Evolutionary conservation across 2,888 invertebrate species (phyloP), one percentile per base, ranked within the genome.

Genomic region (Caenorhabditis plicata): DNA sequence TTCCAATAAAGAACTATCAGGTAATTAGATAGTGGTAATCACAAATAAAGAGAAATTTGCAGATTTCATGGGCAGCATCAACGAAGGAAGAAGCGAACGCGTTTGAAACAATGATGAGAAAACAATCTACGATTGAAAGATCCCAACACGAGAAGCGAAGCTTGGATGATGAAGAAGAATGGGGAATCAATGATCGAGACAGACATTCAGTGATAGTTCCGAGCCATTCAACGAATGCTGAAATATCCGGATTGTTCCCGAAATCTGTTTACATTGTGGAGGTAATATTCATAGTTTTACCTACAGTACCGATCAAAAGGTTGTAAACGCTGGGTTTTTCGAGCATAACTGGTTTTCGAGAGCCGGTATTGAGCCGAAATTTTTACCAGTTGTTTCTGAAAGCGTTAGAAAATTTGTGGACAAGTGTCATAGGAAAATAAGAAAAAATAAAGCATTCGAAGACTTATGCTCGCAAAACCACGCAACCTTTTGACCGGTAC

Each of bases 1-100:
- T 80, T 15, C 80, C 80, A 0, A 73, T 80, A 29, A 75, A 77
- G 25, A 73, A 73, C 43, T 78, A 78, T 57, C 72, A 74, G 57
- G 67, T 74, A 48, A 33, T 8, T 33, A 5, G 33, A 8, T 5
- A 33, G 15, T 33, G 33, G 8, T 9, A 9, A 5, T 36, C 20
- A 11, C 20, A 20, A 29, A 29, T 11, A 29, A n/a, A 15, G 38
- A 17, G 25, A 22, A 19, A 22, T 27, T 49, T 64, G 9, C 41
- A 70, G 65, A 49, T 72, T 9, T 66, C 66, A 9, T 72, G 70
- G 69, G 57, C 68, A 0, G 47, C 54, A 8, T 65, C 65, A 7
- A 57, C 65, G 8, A 38, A 31, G 13, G 26, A 42, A 1, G 70
- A 70, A 52, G 69, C 66, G 1, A 62, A 63, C 7, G 45, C 64